These are phyloP conservation scores for Lates calcarifer DNA, from an alignment of 2,113 vertebrate species.

Conservation along the genomic window DNA sequence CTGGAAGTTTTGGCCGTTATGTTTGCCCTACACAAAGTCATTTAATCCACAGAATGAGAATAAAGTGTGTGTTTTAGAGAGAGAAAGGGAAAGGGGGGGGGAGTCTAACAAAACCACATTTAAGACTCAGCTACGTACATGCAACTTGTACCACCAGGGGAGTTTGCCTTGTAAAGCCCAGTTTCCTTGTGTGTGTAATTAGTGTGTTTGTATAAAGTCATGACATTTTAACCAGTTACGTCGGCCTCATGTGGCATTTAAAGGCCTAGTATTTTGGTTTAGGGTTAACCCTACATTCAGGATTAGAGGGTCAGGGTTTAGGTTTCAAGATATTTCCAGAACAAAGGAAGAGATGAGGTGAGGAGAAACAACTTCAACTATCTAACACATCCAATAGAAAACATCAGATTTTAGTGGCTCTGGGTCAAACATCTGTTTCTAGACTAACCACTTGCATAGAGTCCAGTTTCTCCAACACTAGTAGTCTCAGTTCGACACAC, in stretches of 20 bases:
- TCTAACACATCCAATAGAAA: background rate
- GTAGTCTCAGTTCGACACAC: background rate
- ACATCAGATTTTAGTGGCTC: background rate
- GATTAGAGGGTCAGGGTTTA: background rate
- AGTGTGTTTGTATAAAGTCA: background rate
- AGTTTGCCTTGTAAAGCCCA: background rate
- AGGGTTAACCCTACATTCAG: background rate
- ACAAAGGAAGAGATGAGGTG: constrained; percentile 1
- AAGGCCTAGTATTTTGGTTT: background rate
- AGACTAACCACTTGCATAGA: too few species aligned
- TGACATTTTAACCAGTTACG: background rate
- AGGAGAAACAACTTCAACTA: background rate
- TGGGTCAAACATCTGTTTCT: background rate
- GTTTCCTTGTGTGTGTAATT: constrained; percentile 18
- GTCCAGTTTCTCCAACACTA: background rate
- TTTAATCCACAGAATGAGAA: constrained; percentile 12
- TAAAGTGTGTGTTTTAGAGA: background rate
- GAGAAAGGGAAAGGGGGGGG: background rate
- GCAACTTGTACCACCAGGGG: background rate
- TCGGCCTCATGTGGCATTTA: background rate
- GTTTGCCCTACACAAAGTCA: constrained; percentile 20
- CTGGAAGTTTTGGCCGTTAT: background rate
- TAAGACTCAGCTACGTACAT: background rate
- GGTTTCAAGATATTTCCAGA: constrained; percentile 8
- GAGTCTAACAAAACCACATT: background rate